phyloP scores from a whole-genome alignment of 1,140 invertebrate species.

The Drosophila burlai region DNA sequence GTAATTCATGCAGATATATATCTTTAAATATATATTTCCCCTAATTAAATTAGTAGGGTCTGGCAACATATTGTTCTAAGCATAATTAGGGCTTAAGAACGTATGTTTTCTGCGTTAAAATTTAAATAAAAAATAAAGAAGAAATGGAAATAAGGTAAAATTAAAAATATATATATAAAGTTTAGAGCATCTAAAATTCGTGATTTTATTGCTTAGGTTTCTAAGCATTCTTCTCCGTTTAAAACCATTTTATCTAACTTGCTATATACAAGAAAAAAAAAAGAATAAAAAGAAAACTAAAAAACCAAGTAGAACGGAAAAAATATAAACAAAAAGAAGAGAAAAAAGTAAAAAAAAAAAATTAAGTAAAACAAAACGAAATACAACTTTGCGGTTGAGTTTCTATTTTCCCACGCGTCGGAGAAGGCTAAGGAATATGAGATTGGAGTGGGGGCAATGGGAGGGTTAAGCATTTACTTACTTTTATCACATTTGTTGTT shows the following conservation, averaged over 20 bases:
- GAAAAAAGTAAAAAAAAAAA: slow-evolving; percentile 14
- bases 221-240: neutral
- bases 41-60: slow-evolving; percentile 7
- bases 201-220: neutral
- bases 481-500: slow-evolving; percentile 70
- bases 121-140: neutral
- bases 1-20: neutral
- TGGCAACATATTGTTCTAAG: neutral
- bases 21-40: neutral
- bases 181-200: neutral
- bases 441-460: slow-evolving; percentile 13
- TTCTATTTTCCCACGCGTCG: slow-evolving; percentile 67
- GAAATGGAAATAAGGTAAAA: neutral
- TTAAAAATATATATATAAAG: neutral
- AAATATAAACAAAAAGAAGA: slow-evolving; percentile 18
- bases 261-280: slow-evolving; percentile 2
- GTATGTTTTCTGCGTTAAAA: neutral
- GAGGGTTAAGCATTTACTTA: slow-evolving; percentile 44
- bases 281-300: neutral
- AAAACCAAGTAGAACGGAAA: slow-evolving; percentile 4
- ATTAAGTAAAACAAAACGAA: slow-evolving; percentile 42
- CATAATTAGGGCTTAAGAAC: neutral
- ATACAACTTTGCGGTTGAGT: slow-evolving; percentile 58
- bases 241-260: slow-evolving; percentile 56
- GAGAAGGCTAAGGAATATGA: slow-evolving; percentile 31